These are phyloP conservation scores for Lepilemur septentrionalis DNA, from an alignment of 2,797 vertebrate genomes.

Conservation along the genomic window DNA sequence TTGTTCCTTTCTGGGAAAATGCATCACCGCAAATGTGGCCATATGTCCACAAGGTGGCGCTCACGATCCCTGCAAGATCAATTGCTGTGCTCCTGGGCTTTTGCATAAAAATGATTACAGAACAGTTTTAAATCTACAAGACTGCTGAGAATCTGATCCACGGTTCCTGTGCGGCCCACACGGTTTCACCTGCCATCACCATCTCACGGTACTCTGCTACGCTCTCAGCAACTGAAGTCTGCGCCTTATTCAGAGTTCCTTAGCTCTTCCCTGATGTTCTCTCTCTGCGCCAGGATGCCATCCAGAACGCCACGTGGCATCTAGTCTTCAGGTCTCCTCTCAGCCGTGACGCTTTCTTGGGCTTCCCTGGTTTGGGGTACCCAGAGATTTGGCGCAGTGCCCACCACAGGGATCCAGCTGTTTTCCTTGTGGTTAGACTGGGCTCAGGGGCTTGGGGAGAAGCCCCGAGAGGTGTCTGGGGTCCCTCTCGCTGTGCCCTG, in stretches of 20 bases:
- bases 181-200: fast-evolving
- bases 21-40: neutral
- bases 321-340: fast-evolving
- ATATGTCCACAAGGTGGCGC: constrained; percentile 47
- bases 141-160: neutral
- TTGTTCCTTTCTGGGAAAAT: neutral
- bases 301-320: fast-evolving
- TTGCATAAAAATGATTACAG: neutral
- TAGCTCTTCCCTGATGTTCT: neutral
- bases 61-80: fast-evolving
- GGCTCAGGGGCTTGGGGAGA: neutral
- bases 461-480: fast-evolving
- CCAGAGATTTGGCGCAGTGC: neutral
- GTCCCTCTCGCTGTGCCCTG: fast-evolving
- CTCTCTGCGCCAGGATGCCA: neutral
- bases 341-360: neutral
- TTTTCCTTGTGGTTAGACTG: neutral
- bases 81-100: fast-evolving
- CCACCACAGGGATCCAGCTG: fast-evolving
- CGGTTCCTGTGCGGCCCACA: neutral
- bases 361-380: fast-evolving
- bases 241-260: neutral
- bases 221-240: neutral
- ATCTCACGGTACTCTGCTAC: fast-evolving
- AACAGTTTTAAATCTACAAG: neutral